Evolutionary conservation across 2,888 invertebrate species (phyloP).

Genomic region (Tenthredo amoena): DNA sequence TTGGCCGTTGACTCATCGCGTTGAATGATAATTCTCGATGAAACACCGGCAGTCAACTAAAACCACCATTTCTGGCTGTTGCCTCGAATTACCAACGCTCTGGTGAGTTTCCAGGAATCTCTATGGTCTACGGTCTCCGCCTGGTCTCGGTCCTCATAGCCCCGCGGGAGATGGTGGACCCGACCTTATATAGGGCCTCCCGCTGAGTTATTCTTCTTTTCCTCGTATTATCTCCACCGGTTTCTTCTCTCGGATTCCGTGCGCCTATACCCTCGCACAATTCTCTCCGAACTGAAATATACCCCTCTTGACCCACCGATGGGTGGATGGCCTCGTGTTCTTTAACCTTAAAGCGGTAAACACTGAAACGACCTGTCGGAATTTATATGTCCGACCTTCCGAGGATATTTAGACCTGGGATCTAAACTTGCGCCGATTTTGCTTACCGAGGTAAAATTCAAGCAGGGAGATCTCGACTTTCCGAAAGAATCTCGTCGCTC

Average conservation of each 20-base stretch:
- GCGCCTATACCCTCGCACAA: constrained; percentile 24
- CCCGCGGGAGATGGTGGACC: constrained; percentile 44
- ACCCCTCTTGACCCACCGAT: constrained; percentile 25
- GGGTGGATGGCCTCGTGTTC: constrained; percentile 27
- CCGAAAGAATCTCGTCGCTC: too few relatives aligned
- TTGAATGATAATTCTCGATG: not conserved
- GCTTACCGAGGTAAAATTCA: not conserved
- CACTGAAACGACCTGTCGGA: not conserved
- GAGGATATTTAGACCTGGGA: not conserved
- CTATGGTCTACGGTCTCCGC: not conserved
- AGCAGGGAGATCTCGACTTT: not conserved
- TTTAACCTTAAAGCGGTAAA: constrained; percentile 31
- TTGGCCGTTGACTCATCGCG: not conserved
- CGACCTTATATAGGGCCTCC: constrained; percentile 24
- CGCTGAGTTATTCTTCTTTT: constrained; percentile 51
- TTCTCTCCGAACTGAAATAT: not conserved
- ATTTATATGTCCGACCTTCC: not conserved
- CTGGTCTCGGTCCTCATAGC: not conserved
- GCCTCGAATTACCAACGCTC: constrained; percentile 46
- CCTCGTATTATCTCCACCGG: constrained; percentile 29
- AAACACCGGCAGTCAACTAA: not conserved
- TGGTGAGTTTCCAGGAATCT: constrained; percentile 43
- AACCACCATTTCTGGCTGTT: constrained; percentile 11
- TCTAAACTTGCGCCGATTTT: not conserved
- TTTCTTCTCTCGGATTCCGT: not conserved